phyloP scores from a whole-genome alignment of 2,797 vertebrate genomes.

The Chaenodraco wilsoni region DNA sequence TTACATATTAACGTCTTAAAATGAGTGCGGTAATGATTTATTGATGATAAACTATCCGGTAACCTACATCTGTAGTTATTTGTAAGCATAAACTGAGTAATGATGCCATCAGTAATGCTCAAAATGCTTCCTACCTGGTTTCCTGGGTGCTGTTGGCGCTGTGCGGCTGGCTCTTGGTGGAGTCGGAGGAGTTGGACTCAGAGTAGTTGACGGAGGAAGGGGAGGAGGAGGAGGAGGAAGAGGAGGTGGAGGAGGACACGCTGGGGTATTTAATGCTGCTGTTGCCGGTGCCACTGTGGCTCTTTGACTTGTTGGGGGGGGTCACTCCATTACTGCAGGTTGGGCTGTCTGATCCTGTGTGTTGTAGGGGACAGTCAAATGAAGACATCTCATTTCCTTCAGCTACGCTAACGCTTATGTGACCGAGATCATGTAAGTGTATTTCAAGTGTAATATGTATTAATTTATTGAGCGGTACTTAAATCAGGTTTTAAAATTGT shows the following conservation, averaged over 20 bases:
- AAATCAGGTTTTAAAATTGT: too few species aligned
- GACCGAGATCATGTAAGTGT: too few species aligned
- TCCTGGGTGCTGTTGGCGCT: constrained; percentile 97
- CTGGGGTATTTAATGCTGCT: constrained; percentile 90
- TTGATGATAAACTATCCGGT: neutral
- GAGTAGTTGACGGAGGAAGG: constrained; percentile 98
- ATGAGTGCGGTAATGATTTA: neutral
- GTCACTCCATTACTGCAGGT: constrained; percentile 96
- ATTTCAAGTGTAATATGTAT: too few species aligned
- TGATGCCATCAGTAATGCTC: neutral
- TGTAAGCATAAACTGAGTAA: neutral
- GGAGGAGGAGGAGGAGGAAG: constrained; percentile 92
- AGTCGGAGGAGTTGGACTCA: constrained; percentile 97
- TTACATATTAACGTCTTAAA: constrained; percentile 15
- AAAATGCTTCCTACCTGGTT: constrained; percentile 81
- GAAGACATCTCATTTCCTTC: neutral
- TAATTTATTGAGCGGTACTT: too few species aligned
- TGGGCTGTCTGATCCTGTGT: constrained; percentile 92
- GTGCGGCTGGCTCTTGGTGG: constrained; percentile 97
- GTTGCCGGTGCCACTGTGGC: constrained; percentile 68
- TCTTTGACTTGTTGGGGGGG: constrained; percentile 91
- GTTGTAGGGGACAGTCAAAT: constrained; percentile 31
- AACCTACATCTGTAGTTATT: neutral
- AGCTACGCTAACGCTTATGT: too few species aligned
- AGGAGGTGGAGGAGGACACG: constrained; percentile 89